These are phyloP conservation scores for Nyctereutes procyonoides DNA, from an alignment of 2,113 vertebrate genomes.

Conservation along the genomic window DNA sequence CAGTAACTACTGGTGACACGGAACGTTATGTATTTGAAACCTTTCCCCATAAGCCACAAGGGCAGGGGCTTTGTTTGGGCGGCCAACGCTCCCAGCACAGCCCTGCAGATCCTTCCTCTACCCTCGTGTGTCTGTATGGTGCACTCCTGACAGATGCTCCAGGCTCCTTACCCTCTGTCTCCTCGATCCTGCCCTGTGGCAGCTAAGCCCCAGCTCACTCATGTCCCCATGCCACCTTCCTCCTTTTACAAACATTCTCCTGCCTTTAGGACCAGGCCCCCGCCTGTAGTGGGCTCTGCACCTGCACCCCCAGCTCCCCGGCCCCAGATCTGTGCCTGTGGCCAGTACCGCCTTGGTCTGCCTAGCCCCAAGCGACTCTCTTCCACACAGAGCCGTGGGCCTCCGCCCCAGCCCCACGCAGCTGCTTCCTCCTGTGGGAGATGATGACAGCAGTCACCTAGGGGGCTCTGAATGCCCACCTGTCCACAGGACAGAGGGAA, in stretches of 20 bases:
- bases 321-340: neutral
- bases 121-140: neutral
- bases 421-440: neutral
- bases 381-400: neutral
- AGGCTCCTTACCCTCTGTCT: neutral
- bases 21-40: rapidly evolving
- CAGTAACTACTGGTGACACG: neutral
- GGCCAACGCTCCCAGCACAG: neutral
- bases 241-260: no score
- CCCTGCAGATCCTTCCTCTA: neutral
- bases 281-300: neutral
- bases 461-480: neutral
- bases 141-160: neutral
- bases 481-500: neutral
- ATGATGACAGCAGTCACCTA: no score
- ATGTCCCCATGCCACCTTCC: neutral
- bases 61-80: neutral
- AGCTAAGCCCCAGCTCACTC: no score
- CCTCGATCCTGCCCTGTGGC: no score
- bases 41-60: neutral
- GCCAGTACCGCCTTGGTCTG: neutral
- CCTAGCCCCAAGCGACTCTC: rapidly evolving
- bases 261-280: neutral
- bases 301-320: rapidly evolving
- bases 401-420: rapidly evolving